A percentile compares a stretch with the other conserved stretches of the same genome.
phyloP scores from a whole-genome alignment of 2,113 vertebrate genomes.

The Coreoperca whiteheadi region DNA sequence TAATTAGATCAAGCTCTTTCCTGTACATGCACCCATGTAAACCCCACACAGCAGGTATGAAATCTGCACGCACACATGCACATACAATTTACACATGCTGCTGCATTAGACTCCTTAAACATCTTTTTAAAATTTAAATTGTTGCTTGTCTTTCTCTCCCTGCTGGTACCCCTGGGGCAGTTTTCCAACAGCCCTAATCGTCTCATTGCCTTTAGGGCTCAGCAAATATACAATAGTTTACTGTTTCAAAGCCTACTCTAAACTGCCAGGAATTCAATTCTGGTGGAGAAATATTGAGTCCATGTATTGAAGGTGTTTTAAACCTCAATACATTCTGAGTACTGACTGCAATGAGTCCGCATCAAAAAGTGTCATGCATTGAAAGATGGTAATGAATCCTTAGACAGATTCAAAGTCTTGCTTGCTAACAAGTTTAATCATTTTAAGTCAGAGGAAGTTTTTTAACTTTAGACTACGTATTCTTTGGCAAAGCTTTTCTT shows the following conservation, averaged over 20 bases:
- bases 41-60: slow-evolving; percentile 42
- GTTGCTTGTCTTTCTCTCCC: neutral
- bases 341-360: no score
- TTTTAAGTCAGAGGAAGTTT: neutral
- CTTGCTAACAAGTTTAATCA: no score
- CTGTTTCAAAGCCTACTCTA: neutral
- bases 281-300: neutral
- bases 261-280: neutral
- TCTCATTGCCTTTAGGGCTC: neutral
- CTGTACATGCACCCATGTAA: slow-evolving; percentile 36
- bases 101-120: neutral
- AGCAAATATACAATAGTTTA: neutral
- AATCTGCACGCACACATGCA: neutral
- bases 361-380: no score
- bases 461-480: neutral
- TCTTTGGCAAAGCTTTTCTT: neutral
- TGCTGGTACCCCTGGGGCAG: slow-evolving; percentile 1
- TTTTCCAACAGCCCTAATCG: slow-evolving; percentile 1
- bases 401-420: neutral
- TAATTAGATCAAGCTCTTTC: slow-evolving; percentile 67
- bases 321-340: neutral
- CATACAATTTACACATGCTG: neutral
- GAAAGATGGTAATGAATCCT: neutral
- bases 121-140: neutral
- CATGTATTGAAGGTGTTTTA: neutral